Conservation (phyloP, 2,888 invertebrate species). For the Nowickia ferox region DNA sequence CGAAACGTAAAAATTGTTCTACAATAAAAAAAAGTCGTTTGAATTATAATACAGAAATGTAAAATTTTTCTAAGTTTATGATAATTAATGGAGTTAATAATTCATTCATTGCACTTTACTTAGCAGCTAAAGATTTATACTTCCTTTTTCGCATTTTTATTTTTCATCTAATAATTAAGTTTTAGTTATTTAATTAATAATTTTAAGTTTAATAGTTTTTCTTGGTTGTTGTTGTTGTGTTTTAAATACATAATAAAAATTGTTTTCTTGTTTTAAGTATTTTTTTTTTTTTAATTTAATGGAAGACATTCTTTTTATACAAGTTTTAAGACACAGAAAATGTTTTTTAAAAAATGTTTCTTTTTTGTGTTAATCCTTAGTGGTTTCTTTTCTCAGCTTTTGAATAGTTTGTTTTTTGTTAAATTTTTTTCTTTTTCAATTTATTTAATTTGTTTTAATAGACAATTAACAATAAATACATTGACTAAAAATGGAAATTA, state of each 20-base stretch:
- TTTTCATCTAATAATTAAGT: constrained; percentile 52
- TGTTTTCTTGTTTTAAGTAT: constrained; percentile 55
- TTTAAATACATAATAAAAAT: constrained; percentile 67
- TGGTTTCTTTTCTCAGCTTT: constrained; percentile 64
- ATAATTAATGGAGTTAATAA: constrained; percentile 52
- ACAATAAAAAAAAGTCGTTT: not conserved
- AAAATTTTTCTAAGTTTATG: constrained; percentile 61
- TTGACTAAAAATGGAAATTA: constrained; percentile 63
- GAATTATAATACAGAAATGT: constrained; percentile 70
- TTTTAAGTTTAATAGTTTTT: constrained; percentile 67
- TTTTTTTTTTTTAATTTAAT: constrained; percentile 77
- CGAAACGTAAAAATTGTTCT: not conserved
- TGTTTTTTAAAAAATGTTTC: constrained; percentile 76
- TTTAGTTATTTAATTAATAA: constrained; percentile 58
- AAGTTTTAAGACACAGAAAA: constrained; percentile 84
- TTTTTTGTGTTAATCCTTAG: constrained; percentile 71
- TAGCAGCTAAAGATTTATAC: constrained; percentile 53
- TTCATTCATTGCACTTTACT: constrained; percentile 64
- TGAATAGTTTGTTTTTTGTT: constrained; percentile 69
- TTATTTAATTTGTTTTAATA: constrained; percentile 59
- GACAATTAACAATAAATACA: constrained; percentile 67
- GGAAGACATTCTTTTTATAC: constrained; percentile 83
- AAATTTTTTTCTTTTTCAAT: constrained; percentile 22
- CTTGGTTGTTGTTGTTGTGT: constrained; percentile 30
- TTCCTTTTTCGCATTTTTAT: not conserved